Evolutionary conservation across 2,888 invertebrate species (phyloP), one percentile per base, ranked within the genome.

Genomic region (Linnaemya tessellans): DNA sequence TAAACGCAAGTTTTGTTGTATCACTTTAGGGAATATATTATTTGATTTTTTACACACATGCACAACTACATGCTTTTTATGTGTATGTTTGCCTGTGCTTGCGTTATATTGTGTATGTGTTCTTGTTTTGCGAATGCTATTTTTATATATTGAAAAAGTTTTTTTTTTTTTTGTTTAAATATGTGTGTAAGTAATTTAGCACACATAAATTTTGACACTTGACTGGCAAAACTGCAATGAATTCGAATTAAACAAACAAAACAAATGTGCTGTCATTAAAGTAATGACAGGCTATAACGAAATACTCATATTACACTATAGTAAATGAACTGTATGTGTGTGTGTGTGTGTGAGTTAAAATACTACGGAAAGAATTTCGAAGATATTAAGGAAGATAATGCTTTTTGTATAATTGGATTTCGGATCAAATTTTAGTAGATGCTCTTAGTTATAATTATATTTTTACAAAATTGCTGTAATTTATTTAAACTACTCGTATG

Each of bases 171-270:
- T n/a, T 60, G 43, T 58, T 67, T 62, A 46, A 80, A 65, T 46
- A 49, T 73, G 65, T 46, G 46, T 73, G 51, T 74, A 64, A 85
- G 80, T 78, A 84, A 85, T 82, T 85, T 75, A 75, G 82, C 68
- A 65, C 74, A 82, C 85, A 81, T 79, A 79, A 79, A 82, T 81
- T 85, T 82, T 85, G 81, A 85, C 81, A 81, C 84, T 85, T 85
- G 81, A 82, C 79, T 84, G 80, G 78, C 20, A 67, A 84, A 74
- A 81, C 51, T 79, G 79, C 70, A 79, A 62, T 70, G 62, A 43
- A 18, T 70, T 79, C 62, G 11, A 54, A 35, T 70, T 11, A 62
- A 62, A 67, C 15, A 46, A 64, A 64, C 65, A 43, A 70, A 46
- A 49, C 7, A 67, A 65, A 64, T 64, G 62, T 54, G 54, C 54